Evolutionary conservation across 2,113 vertebrate species (phyloP).

Genomic region (Cairina moschata): DNA sequence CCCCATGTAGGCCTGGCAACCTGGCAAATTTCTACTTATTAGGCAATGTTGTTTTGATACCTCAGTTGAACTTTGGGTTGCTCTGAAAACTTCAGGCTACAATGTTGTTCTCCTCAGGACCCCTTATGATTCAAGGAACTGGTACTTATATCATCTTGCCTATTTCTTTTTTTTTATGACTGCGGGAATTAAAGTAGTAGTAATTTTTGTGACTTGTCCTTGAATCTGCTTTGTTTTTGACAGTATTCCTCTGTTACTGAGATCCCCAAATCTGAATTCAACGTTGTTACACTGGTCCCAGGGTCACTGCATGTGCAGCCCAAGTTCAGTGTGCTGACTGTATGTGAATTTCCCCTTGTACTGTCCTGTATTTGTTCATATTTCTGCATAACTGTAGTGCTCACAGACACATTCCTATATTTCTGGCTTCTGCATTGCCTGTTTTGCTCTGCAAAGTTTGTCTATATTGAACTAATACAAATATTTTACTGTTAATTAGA

Average conservation of each 20-base stretch:
- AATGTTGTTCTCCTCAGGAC: not conserved
- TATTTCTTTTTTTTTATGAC: not conserved
- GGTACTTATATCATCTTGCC: not conserved
- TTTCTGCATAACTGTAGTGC: not conserved
- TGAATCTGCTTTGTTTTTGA: not conserved
- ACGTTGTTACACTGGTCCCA: rapidly evolving
- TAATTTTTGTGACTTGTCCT: not conserved
- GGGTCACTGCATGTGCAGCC: not conserved
- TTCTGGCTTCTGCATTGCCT: not conserved
- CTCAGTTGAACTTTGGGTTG: not conserved
- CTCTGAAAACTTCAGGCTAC: not conserved
- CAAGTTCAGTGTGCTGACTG: not conserved
- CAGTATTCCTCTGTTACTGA: not conserved
- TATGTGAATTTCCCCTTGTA: not conserved
- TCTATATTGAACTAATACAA: not conserved
- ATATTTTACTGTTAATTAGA: not conserved
- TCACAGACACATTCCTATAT: not conserved
- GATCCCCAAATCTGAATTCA: not conserved
- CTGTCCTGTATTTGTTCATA: not conserved
- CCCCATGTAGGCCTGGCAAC: rapidly evolving
- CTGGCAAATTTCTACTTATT: not conserved
- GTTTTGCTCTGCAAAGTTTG: not conserved
- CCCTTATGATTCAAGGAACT: not conserved
- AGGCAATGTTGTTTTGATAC: not conserved
- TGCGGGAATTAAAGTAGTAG: no score